phyloP scores from a whole-genome alignment of 2,888 invertebrate genomes.

The Oligia latruncula region DNA sequence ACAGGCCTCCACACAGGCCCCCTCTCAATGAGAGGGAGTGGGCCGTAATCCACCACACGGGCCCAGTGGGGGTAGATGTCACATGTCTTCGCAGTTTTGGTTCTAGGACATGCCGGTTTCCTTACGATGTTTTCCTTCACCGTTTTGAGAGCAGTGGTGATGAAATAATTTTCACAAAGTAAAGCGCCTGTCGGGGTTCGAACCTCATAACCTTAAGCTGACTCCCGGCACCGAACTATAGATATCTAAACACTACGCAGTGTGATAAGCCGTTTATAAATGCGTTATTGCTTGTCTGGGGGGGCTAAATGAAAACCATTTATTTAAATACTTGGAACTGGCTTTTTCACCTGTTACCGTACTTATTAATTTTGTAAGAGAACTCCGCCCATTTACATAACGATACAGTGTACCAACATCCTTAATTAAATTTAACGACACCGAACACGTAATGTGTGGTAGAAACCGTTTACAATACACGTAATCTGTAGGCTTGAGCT shows the following conservation, averaged over 20 bases:
- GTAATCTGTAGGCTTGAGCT: slow-evolving; percentile 79
- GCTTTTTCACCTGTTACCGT: slow-evolving; percentile 23
- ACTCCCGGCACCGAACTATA: neutral
- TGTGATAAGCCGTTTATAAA: neutral
- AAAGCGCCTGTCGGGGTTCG: neutral
- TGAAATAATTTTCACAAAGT: neutral
- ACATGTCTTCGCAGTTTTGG: neutral
- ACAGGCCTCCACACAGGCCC: no score
- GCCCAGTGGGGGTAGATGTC: neutral
- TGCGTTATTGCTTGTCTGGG: neutral
- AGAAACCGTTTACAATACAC: slow-evolving; percentile 76
- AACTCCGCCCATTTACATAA: slow-evolving; percentile 44
- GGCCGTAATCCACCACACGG: neutral
- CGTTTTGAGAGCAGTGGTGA: neutral
- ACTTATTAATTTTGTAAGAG: slow-evolving; percentile 46
- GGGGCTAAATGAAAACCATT: neutral
- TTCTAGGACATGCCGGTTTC: no score
- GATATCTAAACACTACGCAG: neutral
- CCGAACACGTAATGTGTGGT: slow-evolving; percentile 67
- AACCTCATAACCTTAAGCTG: neutral
- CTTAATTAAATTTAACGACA: slow-evolving; percentile 73
- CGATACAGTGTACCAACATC: slow-evolving; percentile 46
- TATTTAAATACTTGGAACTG: slow-evolving; percentile 29
- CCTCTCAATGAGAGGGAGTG: neutral
- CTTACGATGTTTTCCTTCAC: neutral